Conservation (phyloP, 1,140 invertebrate species). For the Aricia agestis region DNA sequence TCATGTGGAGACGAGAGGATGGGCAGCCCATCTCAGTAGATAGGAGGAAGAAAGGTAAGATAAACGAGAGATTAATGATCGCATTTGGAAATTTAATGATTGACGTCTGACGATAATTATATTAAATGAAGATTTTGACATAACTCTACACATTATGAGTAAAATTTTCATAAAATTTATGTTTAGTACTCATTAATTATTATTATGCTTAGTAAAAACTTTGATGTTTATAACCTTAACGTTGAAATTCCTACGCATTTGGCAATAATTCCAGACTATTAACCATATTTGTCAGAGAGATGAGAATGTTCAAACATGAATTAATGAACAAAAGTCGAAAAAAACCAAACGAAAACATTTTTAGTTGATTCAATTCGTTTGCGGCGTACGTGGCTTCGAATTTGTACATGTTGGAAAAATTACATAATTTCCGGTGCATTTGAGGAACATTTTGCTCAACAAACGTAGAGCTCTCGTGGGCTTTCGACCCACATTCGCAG, state of each 20-base stretch:
- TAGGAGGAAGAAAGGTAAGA: slow-evolving; percentile 87
- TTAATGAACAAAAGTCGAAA: neutral
- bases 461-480: slow-evolving; percentile 3
- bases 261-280: too few relatives aligned
- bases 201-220: too few relatives aligned
- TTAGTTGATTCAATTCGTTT: neutral
- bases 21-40: slow-evolving; percentile 88
- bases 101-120: too few relatives aligned
- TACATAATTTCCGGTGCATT: slow-evolving; percentile 7
- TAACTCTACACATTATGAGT: too few relatives aligned
- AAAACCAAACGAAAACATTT: neutral
- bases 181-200: too few relatives aligned
- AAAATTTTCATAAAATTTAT: too few relatives aligned
- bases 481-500: slow-evolving; percentile 7
- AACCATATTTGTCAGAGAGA: too few relatives aligned
- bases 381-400: neutral
- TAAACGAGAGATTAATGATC: neutral
- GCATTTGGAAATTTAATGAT: too few relatives aligned
- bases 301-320: neutral
- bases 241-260: too few relatives aligned
- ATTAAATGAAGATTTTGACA: too few relatives aligned
- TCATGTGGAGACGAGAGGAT: slow-evolving; percentile 94
- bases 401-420: neutral
- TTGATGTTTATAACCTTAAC: too few relatives aligned
- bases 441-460: neutral